Evolutionary conservation across 1,140 invertebrate genomes (phyloP), one percentile per base, ranked within the genome.

Genomic region (Drosophila prosaltans): DNA sequence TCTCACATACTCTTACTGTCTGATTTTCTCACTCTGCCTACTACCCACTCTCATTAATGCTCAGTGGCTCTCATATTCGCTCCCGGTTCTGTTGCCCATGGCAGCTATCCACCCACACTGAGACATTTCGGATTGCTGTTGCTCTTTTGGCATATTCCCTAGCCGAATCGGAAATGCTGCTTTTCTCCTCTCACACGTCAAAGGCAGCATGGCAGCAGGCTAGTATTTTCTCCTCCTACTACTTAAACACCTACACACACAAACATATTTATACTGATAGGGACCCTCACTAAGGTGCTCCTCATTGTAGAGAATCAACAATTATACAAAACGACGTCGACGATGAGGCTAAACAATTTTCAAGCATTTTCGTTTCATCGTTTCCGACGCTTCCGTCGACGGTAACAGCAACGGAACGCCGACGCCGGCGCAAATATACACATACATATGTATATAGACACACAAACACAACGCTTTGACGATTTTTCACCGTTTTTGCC

Each of bases 401-500:
- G 61, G 2, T 36, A 11, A 24, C 40, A 16, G 39, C 39, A 40
- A n/a, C 54, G 26, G 58, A 57, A n/a, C 45, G 67, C 39, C 74
- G 71, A 82, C 82, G 84, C 82, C 83, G 75, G 80, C 82, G 83
- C 80, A 75, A 58, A 75, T 54, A 65, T 36, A 68, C 58, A 74
- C 86, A 69, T 68, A 79, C 75, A 86, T 72, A 79, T 69, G 74
- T 72, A 86, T 72, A 79, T 69, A 71, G 32, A 36, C 81, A 54
- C 57, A 59, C 57, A 39, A 6, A 40, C 57, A 10, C 72, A 72
- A 76, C 78, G 78, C 74, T 82, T 81, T 73, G 73, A 82, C 74
- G 70, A 79, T 71, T 83, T 85, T 88, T 83, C 71, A 88, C 80
- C 84, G 78, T 71, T 84, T 69, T 74, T 59, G 75, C 69, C 83